Base-by-base conservation (phyloP, 2,888 invertebrate genomes). In the Tortricodes alternella region DNA sequence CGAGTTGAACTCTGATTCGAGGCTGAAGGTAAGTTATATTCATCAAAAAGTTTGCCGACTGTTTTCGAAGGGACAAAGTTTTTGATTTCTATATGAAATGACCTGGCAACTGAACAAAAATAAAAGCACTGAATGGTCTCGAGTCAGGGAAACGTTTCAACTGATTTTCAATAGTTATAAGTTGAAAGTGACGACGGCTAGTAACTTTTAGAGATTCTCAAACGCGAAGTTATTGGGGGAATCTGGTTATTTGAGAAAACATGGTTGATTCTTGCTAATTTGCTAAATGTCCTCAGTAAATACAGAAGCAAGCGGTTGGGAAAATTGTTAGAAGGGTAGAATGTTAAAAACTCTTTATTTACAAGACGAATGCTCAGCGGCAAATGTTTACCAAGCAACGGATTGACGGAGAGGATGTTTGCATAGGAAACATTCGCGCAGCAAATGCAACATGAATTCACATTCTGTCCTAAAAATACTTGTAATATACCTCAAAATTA, bases 401-500 rank as follows among this genome's bases (percentile, higher is more conserved):
- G 21, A 46, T 46, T 41, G 39, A 39, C 24, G 19, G 39, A 38
- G 39, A 46, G 24, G 24, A 24, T 41, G 24, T 53, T 32, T 11
- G 46, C 34, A 13, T 29, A 32, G 46, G 18, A 23, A 32, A 41
- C 46, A 19, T 24, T 46, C 46, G 53, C 53, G 29, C 46, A 34
- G 46, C 46, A 46, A 46, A 46, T 32, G 29, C 21, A 3, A n/a
- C 11, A 46, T 43, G 9, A 18, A 52, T 39, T 32, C 9, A 21
- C 53, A 32, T 9, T 46, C 3, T 21, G 3, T 41, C n/a, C 15
- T 13, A 15, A 9, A 34, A 23, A 8, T 29, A 38, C 37, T 38
- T 27, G 21, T 38, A 29, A 11, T 39, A 53, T 39, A 53, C 34
- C 46, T 48, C 34, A 24, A 48, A 53, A 48, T 53, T 53, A 53